Base-by-base conservation (phyloP, 2,888 invertebrate species). In the Dorcus parallelipipedus region DNA sequence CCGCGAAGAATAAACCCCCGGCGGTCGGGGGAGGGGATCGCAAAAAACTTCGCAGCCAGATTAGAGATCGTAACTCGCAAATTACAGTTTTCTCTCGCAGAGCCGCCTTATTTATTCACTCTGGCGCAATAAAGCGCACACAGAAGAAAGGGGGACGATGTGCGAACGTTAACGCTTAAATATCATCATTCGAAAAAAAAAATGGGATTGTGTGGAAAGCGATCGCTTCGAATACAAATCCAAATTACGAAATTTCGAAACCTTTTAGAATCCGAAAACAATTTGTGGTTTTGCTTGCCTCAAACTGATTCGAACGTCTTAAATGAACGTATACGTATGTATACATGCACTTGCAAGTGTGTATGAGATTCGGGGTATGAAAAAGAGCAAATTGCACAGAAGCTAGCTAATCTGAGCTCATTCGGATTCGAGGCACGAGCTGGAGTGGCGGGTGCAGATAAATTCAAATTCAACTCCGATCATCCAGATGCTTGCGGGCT, bases 1-100 rank as follows among this genome's bases (percentile, higher is more conserved):
- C 64, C 61, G 60, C 58, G 62, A 59, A 61, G 64, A 59, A 61
- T 51, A 63, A 69, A 65, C 61, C 42, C 42, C 42, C 17, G 7
- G 26, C 7, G 26, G 26, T 7, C 3, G 26, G 26, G 26, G 26
- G 6, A 33, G 6, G 26, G 1, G 26, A 2, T 20, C 2, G 2
- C 20, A 40, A 41, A 48, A 56, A 52, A 56, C 49, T 54, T 54
- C 49, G 33, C 54, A 54, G 54, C 49, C 54, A 33, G 54, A 54
- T 49, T 49, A 33, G 33, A 54, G 26, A 33, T 33, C 26, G 26
- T 33, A 33, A 54, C 54, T 54, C 49, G 9, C 45, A 41, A 20
- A 56, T 52, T 26, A 48, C 43, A 45, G 45, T 52, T 43, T 52
- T 45, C 51, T 38, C 45, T 42, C 38, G 17, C 45, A 50, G 47